Evolutionary conservation across 2,797 vertebrate genomes (phyloP).

Genomic region (Chloroceryle inda): DNA sequence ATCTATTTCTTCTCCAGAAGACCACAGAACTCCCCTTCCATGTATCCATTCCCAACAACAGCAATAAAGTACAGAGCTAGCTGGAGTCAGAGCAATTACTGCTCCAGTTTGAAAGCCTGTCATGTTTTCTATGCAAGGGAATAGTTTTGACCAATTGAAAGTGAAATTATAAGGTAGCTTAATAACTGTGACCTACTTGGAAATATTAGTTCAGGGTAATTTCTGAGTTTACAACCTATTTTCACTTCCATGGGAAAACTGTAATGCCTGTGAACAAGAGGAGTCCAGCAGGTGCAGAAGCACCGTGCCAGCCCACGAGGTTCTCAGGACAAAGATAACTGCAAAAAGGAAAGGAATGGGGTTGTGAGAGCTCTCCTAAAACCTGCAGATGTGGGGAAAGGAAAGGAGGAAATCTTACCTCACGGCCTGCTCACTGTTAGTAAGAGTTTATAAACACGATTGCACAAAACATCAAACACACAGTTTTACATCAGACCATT

Average conservation of each 20-base stretch:
- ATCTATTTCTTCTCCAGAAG: neutral
- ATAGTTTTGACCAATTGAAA: neutral
- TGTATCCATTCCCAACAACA: neutral
- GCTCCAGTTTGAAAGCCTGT: neutral
- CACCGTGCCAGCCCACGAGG: neutral
- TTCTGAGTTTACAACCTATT: neutral
- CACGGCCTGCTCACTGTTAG: neutral
- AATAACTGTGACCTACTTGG: neutral
- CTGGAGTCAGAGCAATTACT: neutral
- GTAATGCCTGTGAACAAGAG: neutral
- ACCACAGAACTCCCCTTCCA: neutral
- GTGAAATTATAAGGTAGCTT: neutral
- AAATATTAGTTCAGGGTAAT: neutral
- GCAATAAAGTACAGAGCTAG: neutral
- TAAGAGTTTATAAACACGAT: neutral
- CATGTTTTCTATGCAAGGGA: neutral
- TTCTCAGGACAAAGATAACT: neutral
- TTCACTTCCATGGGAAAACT: neutral
- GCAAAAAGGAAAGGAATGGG: neutral
- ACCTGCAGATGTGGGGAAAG: neutral
- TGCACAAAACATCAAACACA: neutral
- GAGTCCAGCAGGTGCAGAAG: neutral
- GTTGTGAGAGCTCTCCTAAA: neutral
- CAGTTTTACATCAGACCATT: slow-evolving; percentile 7
- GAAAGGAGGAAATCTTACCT: slow-evolving; percentile 26